A percentile compares a stretch with the other conserved stretches of the same genome.
Conservation (phyloP, 1,140 invertebrate species). For the Orussus abietinus region DNA sequence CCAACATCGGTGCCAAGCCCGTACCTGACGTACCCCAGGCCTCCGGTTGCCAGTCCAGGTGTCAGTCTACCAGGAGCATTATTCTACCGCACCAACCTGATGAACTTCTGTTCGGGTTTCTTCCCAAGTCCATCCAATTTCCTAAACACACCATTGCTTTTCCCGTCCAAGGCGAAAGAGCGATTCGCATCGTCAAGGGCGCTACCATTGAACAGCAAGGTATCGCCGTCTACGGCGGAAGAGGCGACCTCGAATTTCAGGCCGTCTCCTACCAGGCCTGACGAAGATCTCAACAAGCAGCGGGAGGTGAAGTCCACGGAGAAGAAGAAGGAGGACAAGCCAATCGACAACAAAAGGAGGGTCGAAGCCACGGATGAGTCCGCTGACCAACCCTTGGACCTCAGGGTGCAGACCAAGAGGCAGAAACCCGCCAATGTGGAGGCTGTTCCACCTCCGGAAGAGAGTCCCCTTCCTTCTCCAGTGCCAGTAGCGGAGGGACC, state of each 20-base stretch:
- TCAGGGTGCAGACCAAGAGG: slow-evolving; percentile 61
- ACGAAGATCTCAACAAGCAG: slow-evolving; percentile 29
- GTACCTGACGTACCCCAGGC: slow-evolving; percentile 64
- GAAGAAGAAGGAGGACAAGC: slow-evolving; percentile 20
- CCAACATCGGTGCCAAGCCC: slow-evolving; percentile 58
- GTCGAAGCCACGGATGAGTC: slow-evolving; percentile 12
- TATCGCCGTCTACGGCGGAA: slow-evolving; percentile 63
- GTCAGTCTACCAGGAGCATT: slow-evolving; percentile 32
- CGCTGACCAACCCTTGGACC: slow-evolving; percentile 69
- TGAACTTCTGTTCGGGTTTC: slow-evolving; percentile 47
- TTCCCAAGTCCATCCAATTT: slow-evolving; percentile 62
- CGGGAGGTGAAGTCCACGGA: slow-evolving; percentile 16
- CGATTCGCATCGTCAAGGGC: slow-evolving; percentile 50
- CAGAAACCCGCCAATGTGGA: slow-evolving; percentile 38
- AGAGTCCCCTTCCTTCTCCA: not conserved
- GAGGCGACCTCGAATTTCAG: slow-evolving; percentile 61
- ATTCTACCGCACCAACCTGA: slow-evolving; percentile 55
- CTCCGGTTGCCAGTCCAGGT: slow-evolving; percentile 29
- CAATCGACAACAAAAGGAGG: not conserved
- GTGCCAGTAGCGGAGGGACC: slow-evolving; percentile 10
- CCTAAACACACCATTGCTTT: slow-evolving; percentile 59
- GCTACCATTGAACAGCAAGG: slow-evolving; percentile 45
- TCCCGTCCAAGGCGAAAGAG: slow-evolving; percentile 50
- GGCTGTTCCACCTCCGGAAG: no score
- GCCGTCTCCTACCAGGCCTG: slow-evolving; percentile 62